Base-by-base conservation (phyloP, 2,888 invertebrate genomes). In the Pyrrhosoma nymphula region DNA sequence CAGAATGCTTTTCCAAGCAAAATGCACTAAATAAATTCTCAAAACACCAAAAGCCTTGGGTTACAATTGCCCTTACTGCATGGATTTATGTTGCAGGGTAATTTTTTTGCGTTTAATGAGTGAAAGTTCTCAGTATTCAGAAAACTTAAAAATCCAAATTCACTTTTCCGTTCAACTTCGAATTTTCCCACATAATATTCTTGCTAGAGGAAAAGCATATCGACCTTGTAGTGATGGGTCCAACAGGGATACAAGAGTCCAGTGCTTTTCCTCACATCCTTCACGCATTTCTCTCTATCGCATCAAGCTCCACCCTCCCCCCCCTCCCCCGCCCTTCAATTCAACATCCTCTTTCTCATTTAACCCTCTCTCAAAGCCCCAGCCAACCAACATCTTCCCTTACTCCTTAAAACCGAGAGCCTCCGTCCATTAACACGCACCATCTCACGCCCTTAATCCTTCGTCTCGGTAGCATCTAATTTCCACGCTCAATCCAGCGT, bases 401-500 rank as follows among this genome's bases (percentile, higher is more conserved):
- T 90, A 23, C 39, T 60, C 60, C 69, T n/a, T 69, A 93, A 82
- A 69, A 47, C 93, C 93, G 26, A 69, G 47, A 69, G 47, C 23
- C 93, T 93, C 69, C 63, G 10, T 63, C 69, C 93, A 93, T 93
- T 93, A 93, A 93, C 93, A 93, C 93, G 93, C 69, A 93, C 93
- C 93, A 47, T 93, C 69, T 93, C 69, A 60, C 69, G 93, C 60
- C 69, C 93, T 93, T 93, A 93, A 93, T 93, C 93, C 93, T 69
- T 93, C 93, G 69, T 93, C 93, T 93, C 93, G 56, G 93, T 93
- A 93, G 93, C 93, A 93, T 93, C 93, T 93, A 93, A 93, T 93
- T 93, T 93, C 93, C 93, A 93, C 93, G 93, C 93, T 93, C 69
- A 93, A 93, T 93, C 93, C 93, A 93, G 93, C 93, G 93, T 93